Base-by-base conservation (phyloP, 2,113 vertebrate species). In the Peucedramus taeniatus region DNA sequence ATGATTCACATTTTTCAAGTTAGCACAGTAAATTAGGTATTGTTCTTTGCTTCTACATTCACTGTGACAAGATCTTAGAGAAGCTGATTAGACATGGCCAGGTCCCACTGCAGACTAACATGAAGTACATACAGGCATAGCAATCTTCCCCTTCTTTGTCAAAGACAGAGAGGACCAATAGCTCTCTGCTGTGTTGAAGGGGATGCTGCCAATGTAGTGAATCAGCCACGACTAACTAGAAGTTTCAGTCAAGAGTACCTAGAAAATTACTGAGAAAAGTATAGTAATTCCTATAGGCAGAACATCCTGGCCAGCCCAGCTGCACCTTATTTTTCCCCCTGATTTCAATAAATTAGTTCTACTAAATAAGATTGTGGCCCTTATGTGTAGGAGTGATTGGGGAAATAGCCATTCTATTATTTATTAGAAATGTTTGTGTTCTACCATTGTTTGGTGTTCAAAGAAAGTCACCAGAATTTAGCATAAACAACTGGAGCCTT, bases 401-500 rank as follows among this genome's bases (percentile, higher is more conserved):
- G 63, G 50, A 81, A 92, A 83, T 4, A 47, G 23, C 47, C 63
- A 15, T 31, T 83, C 31, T 49, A 33, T 81, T 86, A 70, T 75
- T 92, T 89, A 72, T 66, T 63, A 63, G 42, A 83, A 94, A 65
- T 1, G 3, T 75, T 76, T 90, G 51, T 81, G 54, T 90, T 75
- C 74, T 7, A 71, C 68, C 57, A 94, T 91, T 95, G 79, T 95
- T 93, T 47, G 31, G 54, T 10, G 1, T 85, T 90, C 75, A 74
- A 91, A 91, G 70, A 91, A 76, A 85, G 75, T 42, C 70, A 93
- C 74, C 15, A 66, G 33, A 77, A 81, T 54, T 93, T 54, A n/a
- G 33, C 35, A 92, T 95, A 97, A 96, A 96, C 94, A 96, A 80
- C 69, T 37, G 54, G 39, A 51, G 90, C 42, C 65, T 44, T 49